phyloP scores from a whole-genome alignment of 1,140 invertebrate genomes.

The Probaryconus sp. region DNA sequence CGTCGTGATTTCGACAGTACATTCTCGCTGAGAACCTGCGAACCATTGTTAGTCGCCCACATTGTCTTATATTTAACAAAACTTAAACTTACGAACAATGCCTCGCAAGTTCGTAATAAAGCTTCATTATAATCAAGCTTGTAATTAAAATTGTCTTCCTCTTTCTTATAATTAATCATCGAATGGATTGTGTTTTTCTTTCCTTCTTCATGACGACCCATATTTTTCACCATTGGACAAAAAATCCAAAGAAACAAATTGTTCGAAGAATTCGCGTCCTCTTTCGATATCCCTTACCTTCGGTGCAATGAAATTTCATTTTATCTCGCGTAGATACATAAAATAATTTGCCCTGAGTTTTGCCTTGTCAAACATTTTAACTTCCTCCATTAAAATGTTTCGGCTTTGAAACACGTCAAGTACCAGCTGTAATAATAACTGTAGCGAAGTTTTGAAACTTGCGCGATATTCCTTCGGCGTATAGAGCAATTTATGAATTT shows the following conservation, averaged over 20 bases:
- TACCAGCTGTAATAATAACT: slow-evolving; percentile 32
- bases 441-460: slow-evolving; percentile 19
- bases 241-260: no score
- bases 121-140: slow-evolving; percentile 19
- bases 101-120: slow-evolving; percentile 3
- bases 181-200: not conserved
- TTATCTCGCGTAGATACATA: not conserved
- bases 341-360: slow-evolving; percentile 27
- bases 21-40: slow-evolving; percentile 2
- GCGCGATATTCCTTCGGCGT: slow-evolving; percentile 4
- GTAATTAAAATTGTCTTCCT: slow-evolving; percentile 21
- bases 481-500: slow-evolving; percentile 35
- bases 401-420: slow-evolving; percentile 33
- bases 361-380: slow-evolving; percentile 26
- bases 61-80: slow-evolving; percentile 28
- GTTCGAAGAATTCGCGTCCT: no score
- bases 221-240: no score
- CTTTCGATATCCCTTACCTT: no score
- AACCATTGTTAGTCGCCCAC: slow-evolving; percentile 21
- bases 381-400: slow-evolving; percentile 39
- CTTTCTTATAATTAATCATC: slow-evolving; percentile 16
- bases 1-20: slow-evolving; percentile 23
- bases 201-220: not conserved
- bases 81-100: slow-evolving; percentile 25
- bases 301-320: no score